Evolutionary conservation across 2,888 invertebrate species (phyloP), one percentile per base, ranked within the genome.

Genomic region (Parthenolecanium corni): DNA sequence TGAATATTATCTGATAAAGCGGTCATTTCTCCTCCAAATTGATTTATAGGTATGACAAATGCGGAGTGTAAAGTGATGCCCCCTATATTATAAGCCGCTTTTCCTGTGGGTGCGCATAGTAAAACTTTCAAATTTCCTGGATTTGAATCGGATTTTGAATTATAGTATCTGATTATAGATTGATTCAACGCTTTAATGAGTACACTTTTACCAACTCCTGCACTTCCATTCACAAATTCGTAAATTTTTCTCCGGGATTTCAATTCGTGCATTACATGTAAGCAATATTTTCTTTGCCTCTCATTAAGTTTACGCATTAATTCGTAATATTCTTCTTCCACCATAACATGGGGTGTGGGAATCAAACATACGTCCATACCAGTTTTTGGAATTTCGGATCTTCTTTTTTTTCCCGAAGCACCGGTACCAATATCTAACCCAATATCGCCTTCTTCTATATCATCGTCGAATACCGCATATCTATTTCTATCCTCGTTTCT

Each of bases 81-180:
- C 12, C 57, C 53, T 16, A 67, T 67, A 46, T 40, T 40, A 56
- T 54, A 65, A 31, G 65, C 64, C 20, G 67, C 68, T 64, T 67
- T 68, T 44, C 68, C 68, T 12, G 68, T 65, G 16, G 67, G 65
- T 31, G 66, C 66, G 57, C 65, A 66, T 23, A 68, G 47, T n/a
- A 40, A 2, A 11, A 54, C 21, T 40, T 40, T 20, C 18, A 36
- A n/a, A 38, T 12, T 12, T 38, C 12, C 12, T 38, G 38, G 46
- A 46, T 46, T 1, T 18, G 18, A 46, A 46, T 46, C 46, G 46
- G 18, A 2, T 18, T n/a, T 46, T 16, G n/a, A 2, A 3, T 18
- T 18, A 46, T 46, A 46, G 20, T 46, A 16, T 18, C 46, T n/a
- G 2, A 46, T 11, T 16, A 46, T 12, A 16, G 46, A 18, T 46